A percentile compares a stretch with the other conserved stretches of the same genome.
These are phyloP conservation scores for Dioctria linearis DNA, from an alignment of 2,888 invertebrate species.

Conservation along the genomic window DNA sequence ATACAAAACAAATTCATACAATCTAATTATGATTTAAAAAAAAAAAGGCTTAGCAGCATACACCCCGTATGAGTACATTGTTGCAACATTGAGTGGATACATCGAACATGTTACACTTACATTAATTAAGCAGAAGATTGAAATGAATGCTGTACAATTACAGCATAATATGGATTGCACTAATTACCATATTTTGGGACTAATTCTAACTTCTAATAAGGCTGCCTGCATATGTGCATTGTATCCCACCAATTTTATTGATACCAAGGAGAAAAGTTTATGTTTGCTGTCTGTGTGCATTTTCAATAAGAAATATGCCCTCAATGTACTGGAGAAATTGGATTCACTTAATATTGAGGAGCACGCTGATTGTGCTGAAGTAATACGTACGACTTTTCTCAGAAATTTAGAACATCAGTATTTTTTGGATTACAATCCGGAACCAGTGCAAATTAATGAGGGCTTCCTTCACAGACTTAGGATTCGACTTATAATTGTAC, in stretches of 20 bases:
- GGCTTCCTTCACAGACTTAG: conserved; percentile 63
- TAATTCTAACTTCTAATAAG: conserved; percentile 62
- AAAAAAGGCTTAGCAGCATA: conserved; percentile 62
- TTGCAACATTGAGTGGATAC: conserved; percentile 62
- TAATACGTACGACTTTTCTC: conserved; percentile 63
- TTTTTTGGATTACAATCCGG: conserved; percentile 58
- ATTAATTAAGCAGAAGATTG: not conserved
- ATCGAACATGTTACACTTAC: conserved; percentile 55
- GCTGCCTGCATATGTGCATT: conserved; percentile 63
- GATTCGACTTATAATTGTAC: conserved; percentile 62
- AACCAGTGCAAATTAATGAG: conserved; percentile 60
- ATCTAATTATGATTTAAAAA: conserved; percentile 1
- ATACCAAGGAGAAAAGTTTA: conserved; percentile 55
- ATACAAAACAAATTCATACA: not conserved
- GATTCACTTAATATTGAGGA: conserved; percentile 56
- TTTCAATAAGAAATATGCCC: conserved; percentile 60
- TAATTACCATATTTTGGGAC: conserved; percentile 64
- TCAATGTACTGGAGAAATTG: conserved; percentile 58
- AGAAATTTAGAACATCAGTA: conserved; percentile 59
- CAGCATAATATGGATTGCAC: not conserved
- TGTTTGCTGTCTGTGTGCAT: conserved; percentile 59
- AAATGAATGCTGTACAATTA: not conserved
- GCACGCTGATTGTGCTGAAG: conserved; percentile 63
- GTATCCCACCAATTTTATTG: conserved; percentile 62
- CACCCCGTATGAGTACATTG: conserved; percentile 60